Conservation (phyloP, 1,140 invertebrate species). For the Druon quercuslanigerum region DNA sequence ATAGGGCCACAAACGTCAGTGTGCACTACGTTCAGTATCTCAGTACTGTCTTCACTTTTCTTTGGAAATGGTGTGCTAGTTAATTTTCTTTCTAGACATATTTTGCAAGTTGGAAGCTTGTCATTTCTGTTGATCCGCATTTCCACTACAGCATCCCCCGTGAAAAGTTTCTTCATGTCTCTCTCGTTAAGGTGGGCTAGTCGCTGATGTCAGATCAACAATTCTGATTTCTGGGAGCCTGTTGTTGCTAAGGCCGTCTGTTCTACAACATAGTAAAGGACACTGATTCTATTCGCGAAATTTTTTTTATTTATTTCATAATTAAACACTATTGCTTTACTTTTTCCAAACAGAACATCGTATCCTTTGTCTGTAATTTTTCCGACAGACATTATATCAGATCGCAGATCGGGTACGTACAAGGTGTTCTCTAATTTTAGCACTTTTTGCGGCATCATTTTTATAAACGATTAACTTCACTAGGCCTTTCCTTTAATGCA, state of each 20-base stretch:
- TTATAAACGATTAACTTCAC: background rate
- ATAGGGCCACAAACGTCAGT: constrained; percentile 35
- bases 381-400: too few relatives aligned
- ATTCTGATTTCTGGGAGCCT: too few relatives aligned
- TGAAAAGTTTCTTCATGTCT: too few relatives aligned
- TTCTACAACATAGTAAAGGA: background rate
- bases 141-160: too few relatives aligned
- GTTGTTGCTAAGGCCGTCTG: background rate
- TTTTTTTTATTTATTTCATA: background rate
- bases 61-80: background rate
- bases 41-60: background rate
- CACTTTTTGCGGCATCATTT: background rate
- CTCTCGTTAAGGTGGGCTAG: too few relatives aligned
- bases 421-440: background rate
- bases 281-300: background rate
- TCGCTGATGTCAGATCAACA: background rate
- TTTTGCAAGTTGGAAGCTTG: background rate
- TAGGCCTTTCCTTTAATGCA: background rate
- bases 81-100: background rate
- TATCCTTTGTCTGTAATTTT: background rate
- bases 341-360: background rate
- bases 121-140: too few relatives aligned
- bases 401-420: too few relatives aligned
- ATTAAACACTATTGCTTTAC: background rate
- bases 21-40: constrained; percentile 24